Percentiles rank a stretch among this genome's conserved stretches.
Conservation (phyloP, 2,888 invertebrate genomes). For the Harpagoxenus sublaevis region DNA sequence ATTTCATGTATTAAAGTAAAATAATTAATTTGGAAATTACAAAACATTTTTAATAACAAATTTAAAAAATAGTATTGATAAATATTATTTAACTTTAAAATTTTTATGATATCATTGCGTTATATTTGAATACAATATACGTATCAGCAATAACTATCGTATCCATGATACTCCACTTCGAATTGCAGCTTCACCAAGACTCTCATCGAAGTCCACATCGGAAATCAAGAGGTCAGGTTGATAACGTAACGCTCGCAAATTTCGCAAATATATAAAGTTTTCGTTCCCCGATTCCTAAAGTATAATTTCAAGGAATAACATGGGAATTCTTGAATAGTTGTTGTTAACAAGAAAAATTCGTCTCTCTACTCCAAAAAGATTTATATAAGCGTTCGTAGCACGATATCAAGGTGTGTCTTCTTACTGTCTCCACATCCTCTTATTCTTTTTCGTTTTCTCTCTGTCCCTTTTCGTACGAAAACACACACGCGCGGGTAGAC, state of each 20-base stretch:
- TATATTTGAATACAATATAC: not conserved
- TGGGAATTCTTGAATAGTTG: constrained; percentile 55
- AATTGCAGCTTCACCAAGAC: not conserved
- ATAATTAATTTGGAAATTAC: not conserved
- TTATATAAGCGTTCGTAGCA: constrained; percentile 4
- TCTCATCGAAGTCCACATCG: not conserved
- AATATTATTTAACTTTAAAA: not conserved
- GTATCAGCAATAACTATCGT: not conserved
- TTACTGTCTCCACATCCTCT: not conserved
- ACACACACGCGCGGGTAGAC: not conserved
- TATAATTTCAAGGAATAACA: constrained; percentile 26
- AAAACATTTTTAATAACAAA: not conserved
- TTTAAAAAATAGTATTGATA: not conserved
- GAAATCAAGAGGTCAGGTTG: no score
- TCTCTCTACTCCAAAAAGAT: constrained; percentile 50
- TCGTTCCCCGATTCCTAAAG: not conserved
- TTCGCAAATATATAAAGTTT: constrained; percentile 10
- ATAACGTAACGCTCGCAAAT: not conserved
- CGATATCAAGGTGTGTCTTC: not conserved
- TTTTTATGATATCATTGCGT: not conserved
- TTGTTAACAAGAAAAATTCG: constrained; percentile 57
- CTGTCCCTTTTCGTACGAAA: not conserved
- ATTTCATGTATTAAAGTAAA: not conserved
- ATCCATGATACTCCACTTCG: not conserved
- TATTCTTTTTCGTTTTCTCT: not conserved